Evolutionary conservation across 2,113 vertebrate species (phyloP), one percentile per base, ranked within the genome.

Genomic region (Caloenas nicobarica): DNA sequence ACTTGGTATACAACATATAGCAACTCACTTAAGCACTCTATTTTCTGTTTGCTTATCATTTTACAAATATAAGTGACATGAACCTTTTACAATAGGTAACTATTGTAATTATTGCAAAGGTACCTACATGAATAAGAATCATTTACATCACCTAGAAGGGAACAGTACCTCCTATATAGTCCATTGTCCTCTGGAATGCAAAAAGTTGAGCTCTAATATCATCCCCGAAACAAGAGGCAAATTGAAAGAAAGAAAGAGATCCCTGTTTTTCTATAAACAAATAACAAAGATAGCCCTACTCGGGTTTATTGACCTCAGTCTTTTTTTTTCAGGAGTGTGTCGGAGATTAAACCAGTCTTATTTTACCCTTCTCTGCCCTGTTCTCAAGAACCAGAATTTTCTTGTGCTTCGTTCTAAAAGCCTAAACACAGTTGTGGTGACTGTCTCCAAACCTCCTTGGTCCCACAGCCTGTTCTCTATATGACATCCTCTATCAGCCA

Each of bases 401-500:
- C 73, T 53, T 26, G 14, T 25, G 28, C 42, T 44, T 92, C 50
- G 40, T 60, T 86, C 87, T 54, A 78, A 48, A 91, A 73, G 64
- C 44, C 65, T 48, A 24, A 65, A 81, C 33, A 68, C 29, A n/a
- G 8, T 68, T 79, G 31, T 18, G 68, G 57, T 1, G 3, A 50
- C 12, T 1, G 25, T 48, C 71, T 71, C 68, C 36, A 74, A 58
- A 42, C 38, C 40, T 76, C 86, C 64, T 38, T 66, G 33, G 34
- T 51, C 29, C 25, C 51, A 40, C 50, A 80, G 51, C 44, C 50
- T 50, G 9, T 13, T 18, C 28, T 86, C 88, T 25, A 10, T 66
- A 66, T 33, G 28, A 82, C 91, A 72, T 89, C 66, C 89, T 94
- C 51, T 57, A 5, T 51, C 84, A 88, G 69, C 91, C 92, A 83